Evolutionary conservation across 2,113 vertebrate species (phyloP).

Genomic region (Holacanthus passer): DNA sequence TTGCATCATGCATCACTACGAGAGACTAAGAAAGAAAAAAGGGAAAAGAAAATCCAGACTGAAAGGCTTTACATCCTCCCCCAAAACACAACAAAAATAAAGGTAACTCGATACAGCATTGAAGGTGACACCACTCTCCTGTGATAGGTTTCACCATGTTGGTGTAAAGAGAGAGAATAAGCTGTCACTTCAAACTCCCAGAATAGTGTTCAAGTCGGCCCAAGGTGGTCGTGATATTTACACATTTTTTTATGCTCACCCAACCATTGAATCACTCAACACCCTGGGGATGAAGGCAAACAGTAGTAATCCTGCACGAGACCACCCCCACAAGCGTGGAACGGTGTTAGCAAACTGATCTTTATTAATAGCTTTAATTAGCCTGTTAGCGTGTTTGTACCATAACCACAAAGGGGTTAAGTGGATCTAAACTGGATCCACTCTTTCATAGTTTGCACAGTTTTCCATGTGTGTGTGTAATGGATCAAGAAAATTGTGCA

Average conservation of each 20-base stretch:
- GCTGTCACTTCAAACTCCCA: conserved; percentile 61
- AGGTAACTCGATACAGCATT: background rate
- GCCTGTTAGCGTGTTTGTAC: background rate
- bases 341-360: background rate
- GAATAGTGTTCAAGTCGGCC: conserved; percentile 45
- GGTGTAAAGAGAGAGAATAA: conserved; percentile 37
- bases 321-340: conserved; percentile 30
- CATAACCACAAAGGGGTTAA: conserved; percentile 27
- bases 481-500: background rate
- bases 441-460: background rate
- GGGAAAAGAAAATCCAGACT: background rate
- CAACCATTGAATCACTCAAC: conserved; percentile 65
- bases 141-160: conserved; percentile 18
- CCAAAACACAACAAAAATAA: conserved; percentile 9
- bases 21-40: background rate
- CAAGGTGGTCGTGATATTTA: conserved; percentile 70
- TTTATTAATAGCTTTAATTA: conserved; percentile 58
- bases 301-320: conserved; percentile 54
- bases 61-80: background rate
- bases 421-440: background rate
- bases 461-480: no score
- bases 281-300: conserved; percentile 45
- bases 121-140: conserved; percentile 48
- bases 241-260: conserved; percentile 66
- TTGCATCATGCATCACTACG: background rate